phyloP scores from a whole-genome alignment of 2,888 invertebrate genomes.

The Xestia c-nigrum region DNA sequence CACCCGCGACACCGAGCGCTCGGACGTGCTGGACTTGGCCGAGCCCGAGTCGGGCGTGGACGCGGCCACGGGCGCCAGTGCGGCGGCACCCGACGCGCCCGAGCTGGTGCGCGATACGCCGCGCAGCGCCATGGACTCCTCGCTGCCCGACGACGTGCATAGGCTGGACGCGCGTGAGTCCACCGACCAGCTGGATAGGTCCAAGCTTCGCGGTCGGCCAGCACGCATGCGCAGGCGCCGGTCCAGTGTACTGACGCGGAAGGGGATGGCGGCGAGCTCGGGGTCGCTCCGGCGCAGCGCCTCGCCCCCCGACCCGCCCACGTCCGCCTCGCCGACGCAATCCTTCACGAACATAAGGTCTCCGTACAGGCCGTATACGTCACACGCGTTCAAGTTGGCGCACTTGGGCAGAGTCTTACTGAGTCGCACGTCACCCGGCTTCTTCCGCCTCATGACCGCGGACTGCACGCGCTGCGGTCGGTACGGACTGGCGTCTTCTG shows the following conservation, averaged over 20 bases:
- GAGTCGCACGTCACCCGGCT: constrained; percentile 90
- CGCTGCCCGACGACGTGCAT: constrained; percentile 96
- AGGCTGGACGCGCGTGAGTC: constrained; percentile 95
- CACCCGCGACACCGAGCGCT: constrained; percentile 82
- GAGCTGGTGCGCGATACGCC: constrained; percentile 94
- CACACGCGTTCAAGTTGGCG: constrained; percentile 93
- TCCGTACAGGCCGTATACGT: constrained; percentile 97
- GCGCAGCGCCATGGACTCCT: constrained; percentile 94
- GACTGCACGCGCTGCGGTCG: constrained; percentile 87
- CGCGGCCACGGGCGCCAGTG: constrained; percentile 89
- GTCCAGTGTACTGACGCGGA: constrained; percentile 95
- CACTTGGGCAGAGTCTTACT: constrained; percentile 95
- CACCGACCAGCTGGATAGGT: constrained; percentile 96
- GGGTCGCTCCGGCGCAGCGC: constrained; percentile 95
- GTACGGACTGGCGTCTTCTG: constrained; percentile 89
- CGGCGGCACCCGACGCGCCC: constrained; percentile 92
- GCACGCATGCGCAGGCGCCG: constrained; percentile 95
- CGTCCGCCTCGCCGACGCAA: constrained; percentile 94
- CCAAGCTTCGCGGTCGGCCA: constrained; percentile 94
- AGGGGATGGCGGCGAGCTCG: constrained; percentile 95
- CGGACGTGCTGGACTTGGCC: constrained; percentile 83
- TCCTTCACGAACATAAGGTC: constrained; percentile 97
- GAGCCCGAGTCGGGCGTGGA: constrained; percentile 86
- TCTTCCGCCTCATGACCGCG: constrained; percentile 84
- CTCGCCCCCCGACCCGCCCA: constrained; percentile 93